Conservation (phyloP, 2,888 invertebrate genomes). For the Osedax frankpressi region DNA sequence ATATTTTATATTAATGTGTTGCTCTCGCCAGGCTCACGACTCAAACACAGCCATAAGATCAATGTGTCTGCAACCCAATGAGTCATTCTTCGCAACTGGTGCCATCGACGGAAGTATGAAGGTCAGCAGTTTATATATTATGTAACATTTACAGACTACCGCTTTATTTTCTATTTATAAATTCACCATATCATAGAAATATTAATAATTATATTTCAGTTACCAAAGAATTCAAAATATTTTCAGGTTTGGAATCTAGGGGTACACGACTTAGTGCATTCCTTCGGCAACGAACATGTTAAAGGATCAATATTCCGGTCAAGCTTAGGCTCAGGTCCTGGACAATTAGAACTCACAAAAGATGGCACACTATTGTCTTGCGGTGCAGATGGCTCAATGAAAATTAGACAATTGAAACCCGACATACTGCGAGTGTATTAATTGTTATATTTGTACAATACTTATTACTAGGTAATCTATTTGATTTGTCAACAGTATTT, state of each 20-base stretch:
- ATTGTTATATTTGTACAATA: not conserved
- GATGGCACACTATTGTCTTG: slow-evolving; percentile 85
- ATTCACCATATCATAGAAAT: too few relatives aligned
- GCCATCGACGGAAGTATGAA: slow-evolving; percentile 52
- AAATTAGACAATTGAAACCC: slow-evolving; percentile 56
- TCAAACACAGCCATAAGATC: slow-evolving; percentile 69
- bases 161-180: too few relatives aligned
- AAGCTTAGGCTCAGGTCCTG: slow-evolving; percentile 75
- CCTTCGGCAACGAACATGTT: slow-evolving; percentile 85
- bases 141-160: too few relatives aligned
- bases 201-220: too few relatives aligned
- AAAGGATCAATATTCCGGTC: slow-evolving; percentile 83
- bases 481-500: not conserved
- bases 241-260: slow-evolving; percentile 67
- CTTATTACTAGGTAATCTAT: not conserved
- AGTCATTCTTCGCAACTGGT: slow-evolving; percentile 91
- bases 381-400: slow-evolving; percentile 96
- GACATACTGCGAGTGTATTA: not conserved
- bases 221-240: slow-evolving; percentile 1
- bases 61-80: slow-evolving; percentile 79
- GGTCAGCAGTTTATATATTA: too few relatives aligned
- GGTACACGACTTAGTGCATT: slow-evolving; percentile 70
- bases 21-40: not conserved
- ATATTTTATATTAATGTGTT: too few relatives aligned
- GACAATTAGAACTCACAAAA: slow-evolving; percentile 76